These are phyloP conservation scores for Himalopsyche anomala DNA, from an alignment of 2,888 invertebrate species.

Conservation along the genomic window DNA sequence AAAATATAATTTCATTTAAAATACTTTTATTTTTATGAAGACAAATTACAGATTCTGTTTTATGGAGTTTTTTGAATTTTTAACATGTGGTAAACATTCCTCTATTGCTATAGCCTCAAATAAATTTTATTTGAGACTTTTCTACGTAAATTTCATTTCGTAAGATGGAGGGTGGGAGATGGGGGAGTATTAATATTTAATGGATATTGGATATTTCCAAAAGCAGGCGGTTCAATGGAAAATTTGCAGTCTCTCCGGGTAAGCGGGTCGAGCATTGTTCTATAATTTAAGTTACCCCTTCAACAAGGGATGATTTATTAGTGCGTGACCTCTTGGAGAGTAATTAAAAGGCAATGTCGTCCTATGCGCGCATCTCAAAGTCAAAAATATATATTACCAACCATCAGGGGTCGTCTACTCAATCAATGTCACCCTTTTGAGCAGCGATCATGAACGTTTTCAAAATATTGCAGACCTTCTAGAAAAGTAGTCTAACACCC, in stretches of 20 bases:
- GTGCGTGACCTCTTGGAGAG: constrained; percentile 22
- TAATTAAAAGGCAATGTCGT: constrained; percentile 39
- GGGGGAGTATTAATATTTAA: constrained; percentile 31
- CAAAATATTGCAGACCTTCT: background rate
- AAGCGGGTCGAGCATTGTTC: constrained; percentile 34
- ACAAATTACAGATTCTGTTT: too few species aligned
- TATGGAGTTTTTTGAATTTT: too few species aligned
- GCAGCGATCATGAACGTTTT: background rate
- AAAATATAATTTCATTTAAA: too few species aligned
- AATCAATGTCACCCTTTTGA: constrained; percentile 27
- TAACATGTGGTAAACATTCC: too few species aligned
- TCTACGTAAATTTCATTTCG: too few species aligned
- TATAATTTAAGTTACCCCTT: constrained; percentile 46
- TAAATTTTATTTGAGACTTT: too few species aligned
- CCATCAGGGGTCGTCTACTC: constrained; percentile 34
- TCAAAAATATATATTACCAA: constrained; percentile 39
- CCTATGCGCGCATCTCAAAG: constrained; percentile 36
- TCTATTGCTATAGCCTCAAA: too few species aligned
- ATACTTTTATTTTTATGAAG: too few species aligned
- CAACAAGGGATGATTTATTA: constrained; percentile 48
- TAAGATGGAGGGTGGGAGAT: too few species aligned
- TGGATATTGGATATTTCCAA: constrained; percentile 40
- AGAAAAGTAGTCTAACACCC: too few species aligned
- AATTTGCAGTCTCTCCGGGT: constrained; percentile 29
- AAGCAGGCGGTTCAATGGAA: constrained; percentile 37